Base-by-base conservation (phyloP, 2,888 invertebrate genomes). In the Cremastobaeus sp. region DNA sequence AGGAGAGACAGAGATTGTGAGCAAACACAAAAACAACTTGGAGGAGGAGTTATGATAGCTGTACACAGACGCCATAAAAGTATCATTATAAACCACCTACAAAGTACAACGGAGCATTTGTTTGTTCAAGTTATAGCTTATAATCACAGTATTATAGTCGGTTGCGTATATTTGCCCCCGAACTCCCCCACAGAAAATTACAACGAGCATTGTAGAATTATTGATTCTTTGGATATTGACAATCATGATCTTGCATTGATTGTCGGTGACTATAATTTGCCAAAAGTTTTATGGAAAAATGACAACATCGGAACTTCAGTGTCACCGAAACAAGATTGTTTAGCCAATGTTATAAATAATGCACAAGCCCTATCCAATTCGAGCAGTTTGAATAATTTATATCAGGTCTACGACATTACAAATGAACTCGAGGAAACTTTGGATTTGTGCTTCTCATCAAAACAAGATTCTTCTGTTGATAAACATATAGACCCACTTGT, bases 11-110 rank as follows among this genome's bases (percentile, higher is more conserved):
- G 59, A 12, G 25, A 34, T 9, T n/a, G 8, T n/a, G 35, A 11
- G 3, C n/a, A 2, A n/a, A n/a, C n/a, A n/a, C n/a, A n/a, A n/a
- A n/a, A n/a, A n/a, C n/a, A n/a, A 18, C 12, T 34, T 17, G 68
- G 68, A 5, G 59, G 68, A 2, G 68, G 59, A 20, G 59, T 68
- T 14, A n/a, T 59, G 8, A 50, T 68, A 2, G 50, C 68, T 0
- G 37, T 50, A 4, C 50, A 18, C 1, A 48, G 41, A 28, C 1
- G 1, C 0, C 1, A 28, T 9, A 12, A 17, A 9, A 54, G 25
- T 39, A 17, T n/a, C n/a, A n/a, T 2, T 25, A n/a, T n/a, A n/a
- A n/a, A n/a, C n/a, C n/a, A n/a, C n/a, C 28, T 54, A 21, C 25
- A 21, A 5, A 11, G 12, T n/a, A 11, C n/a, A 14, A 20, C 25